Evolutionary conservation across 2,113 vertebrate species (phyloP).

Genomic region (Laticauda laticaudata): DNA sequence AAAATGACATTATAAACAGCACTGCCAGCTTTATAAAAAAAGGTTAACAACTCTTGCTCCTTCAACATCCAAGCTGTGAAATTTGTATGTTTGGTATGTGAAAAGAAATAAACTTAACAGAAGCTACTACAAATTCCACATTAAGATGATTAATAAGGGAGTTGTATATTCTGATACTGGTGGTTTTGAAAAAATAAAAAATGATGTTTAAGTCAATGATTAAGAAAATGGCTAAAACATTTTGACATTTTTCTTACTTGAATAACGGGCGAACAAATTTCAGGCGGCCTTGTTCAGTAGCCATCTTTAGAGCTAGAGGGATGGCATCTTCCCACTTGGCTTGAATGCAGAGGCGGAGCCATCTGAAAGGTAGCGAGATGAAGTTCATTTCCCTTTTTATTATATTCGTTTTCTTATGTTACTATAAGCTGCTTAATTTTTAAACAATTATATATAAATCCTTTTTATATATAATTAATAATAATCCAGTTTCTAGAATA

Average conservation of each 20-base stretch:
- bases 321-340: constrained; percentile 88
- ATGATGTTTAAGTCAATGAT: neutral
- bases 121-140: neutral
- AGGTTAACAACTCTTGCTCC: neutral
- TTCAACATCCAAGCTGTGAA: neutral
- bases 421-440: neutral
- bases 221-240: neutral
- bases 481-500: neutral
- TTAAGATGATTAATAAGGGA: neutral
- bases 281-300: constrained; percentile 92
- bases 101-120: neutral
- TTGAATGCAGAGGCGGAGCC: constrained; percentile 89
- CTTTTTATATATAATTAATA: neutral
- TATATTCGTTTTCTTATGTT: neutral
- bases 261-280: constrained; percentile 94
- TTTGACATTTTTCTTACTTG: constrained; percentile 72
- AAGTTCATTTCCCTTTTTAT: neutral
- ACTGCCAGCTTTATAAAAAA: neutral
- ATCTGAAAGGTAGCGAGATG: constrained; percentile 69
- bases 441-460: neutral
- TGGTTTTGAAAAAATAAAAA: neutral
- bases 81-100: neutral
- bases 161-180: neutral
- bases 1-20: neutral
- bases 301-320: constrained; percentile 91